Evolutionary conservation across 2,797 vertebrate genomes (phyloP).

Genomic region (Cheirogaleus major): DNA sequence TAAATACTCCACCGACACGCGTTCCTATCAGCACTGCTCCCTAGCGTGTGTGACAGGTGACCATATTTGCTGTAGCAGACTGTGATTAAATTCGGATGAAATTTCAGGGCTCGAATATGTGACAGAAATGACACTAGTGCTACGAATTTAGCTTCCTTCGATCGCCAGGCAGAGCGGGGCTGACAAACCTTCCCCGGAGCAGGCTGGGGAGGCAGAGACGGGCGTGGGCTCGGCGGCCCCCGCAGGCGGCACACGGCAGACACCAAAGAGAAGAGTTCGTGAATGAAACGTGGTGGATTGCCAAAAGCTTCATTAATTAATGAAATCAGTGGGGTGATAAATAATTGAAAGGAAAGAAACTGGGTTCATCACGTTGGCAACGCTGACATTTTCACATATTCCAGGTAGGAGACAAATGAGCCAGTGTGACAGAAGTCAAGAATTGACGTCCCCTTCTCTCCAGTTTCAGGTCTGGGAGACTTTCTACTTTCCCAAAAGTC

Average conservation of each 20-base stretch:
- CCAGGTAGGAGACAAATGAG: neutral
- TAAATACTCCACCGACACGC: accelerated
- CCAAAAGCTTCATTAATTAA: neutral
- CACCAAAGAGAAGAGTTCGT: accelerated
- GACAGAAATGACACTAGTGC: neutral
- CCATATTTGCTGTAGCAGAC: accelerated
- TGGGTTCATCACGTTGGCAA: neutral
- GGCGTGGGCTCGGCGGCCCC: neutral
- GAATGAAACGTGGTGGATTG: neutral
- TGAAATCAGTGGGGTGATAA: neutral
- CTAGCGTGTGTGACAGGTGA: accelerated
- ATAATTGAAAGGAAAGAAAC: neutral
- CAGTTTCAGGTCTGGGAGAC: neutral
- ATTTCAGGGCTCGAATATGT: neutral
- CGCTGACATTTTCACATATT: no score
- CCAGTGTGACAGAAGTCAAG: neutral
- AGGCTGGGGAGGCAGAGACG: accelerated
- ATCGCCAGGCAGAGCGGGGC: neutral
- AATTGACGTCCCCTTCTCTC: neutral
- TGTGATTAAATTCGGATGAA: neutral
- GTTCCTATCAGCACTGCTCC: accelerated
- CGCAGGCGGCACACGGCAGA: neutral
- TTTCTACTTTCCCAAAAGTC: neutral
- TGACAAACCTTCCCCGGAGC: neutral
- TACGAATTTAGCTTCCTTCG: accelerated